A percentile compares a stretch with the other conserved stretches of the same genome.
These are phyloP conservation scores for Leptinotarsa rubiginosa DNA, from an alignment of 2,888 invertebrate species.

Conservation along the genomic window DNA sequence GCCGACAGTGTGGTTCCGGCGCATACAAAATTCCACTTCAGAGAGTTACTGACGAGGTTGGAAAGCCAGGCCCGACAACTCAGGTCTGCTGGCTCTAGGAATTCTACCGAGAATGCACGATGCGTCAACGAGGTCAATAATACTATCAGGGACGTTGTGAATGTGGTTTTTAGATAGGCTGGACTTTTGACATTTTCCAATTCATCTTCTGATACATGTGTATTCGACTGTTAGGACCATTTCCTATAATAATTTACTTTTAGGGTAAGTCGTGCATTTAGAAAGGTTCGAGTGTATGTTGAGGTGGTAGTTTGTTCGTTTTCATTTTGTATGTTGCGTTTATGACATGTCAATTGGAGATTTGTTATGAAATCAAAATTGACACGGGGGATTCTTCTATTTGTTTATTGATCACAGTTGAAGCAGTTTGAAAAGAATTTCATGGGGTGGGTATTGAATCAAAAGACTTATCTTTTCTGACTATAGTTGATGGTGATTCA, in stretches of 20 bases:
- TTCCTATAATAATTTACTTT: conserved; percentile 50
- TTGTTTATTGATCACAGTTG: too few species aligned
- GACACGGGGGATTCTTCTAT: not conserved
- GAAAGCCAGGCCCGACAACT: conserved; percentile 78
- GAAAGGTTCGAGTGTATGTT: conserved; percentile 47
- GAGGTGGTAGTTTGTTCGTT: conserved; percentile 41
- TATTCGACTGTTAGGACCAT: conserved; percentile 59
- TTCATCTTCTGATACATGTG: conserved; percentile 47
- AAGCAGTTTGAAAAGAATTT: too few species aligned
- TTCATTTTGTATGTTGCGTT: conserved; percentile 26
- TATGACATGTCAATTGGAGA: conserved; percentile 17
- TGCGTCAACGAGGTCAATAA: conserved; percentile 80
- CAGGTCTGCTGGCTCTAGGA: conserved; percentile 77
- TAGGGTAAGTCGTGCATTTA: conserved; percentile 60
- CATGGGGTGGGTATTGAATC: too few species aligned
- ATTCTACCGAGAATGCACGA: conserved; percentile 76
- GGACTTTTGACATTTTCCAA: conserved; percentile 21
- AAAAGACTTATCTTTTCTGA: not conserved
- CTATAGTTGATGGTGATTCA: too few species aligned
- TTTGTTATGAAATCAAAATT: not conserved
- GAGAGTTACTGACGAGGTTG: conserved; percentile 78
- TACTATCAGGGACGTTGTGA: conserved; percentile 78
- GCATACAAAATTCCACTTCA: conserved; percentile 89
- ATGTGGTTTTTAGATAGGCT: conserved; percentile 71
- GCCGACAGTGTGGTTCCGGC: conserved; percentile 85